Evolutionary conservation across 2,888 invertebrate genomes (phyloP), one percentile per base, ranked within the genome.

Genomic region (Leucoptera coffeella): DNA sequence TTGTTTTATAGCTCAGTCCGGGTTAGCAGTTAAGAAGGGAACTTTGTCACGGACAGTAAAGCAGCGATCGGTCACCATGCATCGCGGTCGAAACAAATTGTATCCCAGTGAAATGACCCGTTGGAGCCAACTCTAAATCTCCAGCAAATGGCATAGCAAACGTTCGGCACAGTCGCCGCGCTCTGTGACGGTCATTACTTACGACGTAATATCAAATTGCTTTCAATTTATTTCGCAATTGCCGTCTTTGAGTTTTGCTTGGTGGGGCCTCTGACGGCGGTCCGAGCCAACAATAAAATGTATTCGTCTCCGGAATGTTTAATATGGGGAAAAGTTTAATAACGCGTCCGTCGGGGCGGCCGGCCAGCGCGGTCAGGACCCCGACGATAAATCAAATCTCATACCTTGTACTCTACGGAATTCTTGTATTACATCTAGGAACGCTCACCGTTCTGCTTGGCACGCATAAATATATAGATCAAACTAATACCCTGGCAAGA

Each of bases 261-360:
- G 67, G 67, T 65, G 64, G 62, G 57, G 59, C 59, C 62, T 65
- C 64, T 64, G 67, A 67, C 65, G 67, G 53, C 65, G 65, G 67
- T 64, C 64, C 64, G 14, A 62, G 61, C 62, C 69, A 64, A 67
- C 69, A 69, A 69, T 71, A 67, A 71, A 67, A 69, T 71, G 69
- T 72, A 71, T 71, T 72, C 71, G 71, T 69, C 64, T 65, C 62
- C 62, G 72, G 72, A 72, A 72, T 72, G 72, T 71, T 71, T 72
- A 72, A 72, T 71, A 72, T 71, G 71, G 71, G 71, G 71, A 71
- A 72, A 72, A 72, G 69, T 72, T 67, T 69, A 69, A 69, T 69
- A 69, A 67, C 67, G 69, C 67, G 67, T 60, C 67, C 62, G 62
- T 55, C 50, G 53, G 17, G 17, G 17, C 41, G 42, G 41, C 41